A percentile compares a stretch with the other conserved stretches of the same genome.
Conservation (phyloP, 1,140 invertebrate species). For the Conus ventricosus region DNA sequence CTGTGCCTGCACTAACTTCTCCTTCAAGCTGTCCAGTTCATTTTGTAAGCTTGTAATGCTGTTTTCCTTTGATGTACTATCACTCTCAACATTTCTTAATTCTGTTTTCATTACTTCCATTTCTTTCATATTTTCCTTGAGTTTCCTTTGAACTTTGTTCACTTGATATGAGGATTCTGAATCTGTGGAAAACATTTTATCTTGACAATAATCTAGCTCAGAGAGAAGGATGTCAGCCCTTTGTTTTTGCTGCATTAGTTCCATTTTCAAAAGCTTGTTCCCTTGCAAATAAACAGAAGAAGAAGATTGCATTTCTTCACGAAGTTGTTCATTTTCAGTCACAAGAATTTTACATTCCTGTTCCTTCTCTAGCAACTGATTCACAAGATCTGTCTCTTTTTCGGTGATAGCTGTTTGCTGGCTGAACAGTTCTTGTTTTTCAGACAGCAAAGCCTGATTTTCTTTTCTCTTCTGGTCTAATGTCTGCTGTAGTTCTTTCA, state of each 20-base stretch:
- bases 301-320: background rate
- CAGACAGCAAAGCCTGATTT: background rate
- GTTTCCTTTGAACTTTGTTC: background rate
- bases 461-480: background rate
- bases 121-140: conserved; percentile 12
- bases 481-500: background rate
- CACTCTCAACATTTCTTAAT: background rate
- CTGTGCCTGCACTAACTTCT: background rate
- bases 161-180: background rate
- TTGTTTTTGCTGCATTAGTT: background rate
- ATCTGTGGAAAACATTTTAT: background rate
- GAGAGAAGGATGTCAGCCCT: conserved; percentile 13
- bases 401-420: background rate
- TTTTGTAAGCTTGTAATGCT: background rate
- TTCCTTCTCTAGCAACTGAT: background rate
- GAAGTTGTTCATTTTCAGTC: conserved; percentile 18
- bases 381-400: background rate
- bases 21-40: background rate
- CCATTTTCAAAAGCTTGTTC: background rate
- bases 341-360: conserved; percentile 14
- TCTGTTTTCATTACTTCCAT: background rate
- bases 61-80: background rate
- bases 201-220: background rate
- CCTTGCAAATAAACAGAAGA: background rate
- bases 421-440: background rate